Evolutionary conservation across 2,113 vertebrate species (phyloP), one percentile per base, ranked within the genome.

Genomic region (Mastomys coucha): DNA sequence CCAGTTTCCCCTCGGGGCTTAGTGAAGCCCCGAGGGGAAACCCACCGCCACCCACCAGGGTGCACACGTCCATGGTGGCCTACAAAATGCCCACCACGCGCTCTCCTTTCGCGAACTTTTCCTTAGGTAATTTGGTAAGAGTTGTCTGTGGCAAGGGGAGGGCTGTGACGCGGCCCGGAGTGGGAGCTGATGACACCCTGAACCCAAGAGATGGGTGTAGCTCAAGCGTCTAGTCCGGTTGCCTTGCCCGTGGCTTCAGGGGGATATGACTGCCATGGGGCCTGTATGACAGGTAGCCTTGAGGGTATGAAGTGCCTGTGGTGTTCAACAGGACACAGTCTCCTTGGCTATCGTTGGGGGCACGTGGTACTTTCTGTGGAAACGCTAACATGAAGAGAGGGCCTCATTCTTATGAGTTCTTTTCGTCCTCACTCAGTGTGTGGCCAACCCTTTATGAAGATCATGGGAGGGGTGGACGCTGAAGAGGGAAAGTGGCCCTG

Each of bases 401-500:
- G 36, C 72, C 82, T 56, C 58, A 42, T n/a, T 73, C 42, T 49
- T 76, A 33, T 45, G 88, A 89, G 88, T 10, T 31, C 75, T 81
- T 31, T 28, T 49, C 26, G 36, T 63, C 26, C 31, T 70, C 39
- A 4, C 28, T 33, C 63, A 96, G 78, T 16, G 33, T 97, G 92
- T 39, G 92, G 91, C 92, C 76, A 33, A 0, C 7, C 14, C 7
- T 5, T 84, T 3, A 12, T 36, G n/a, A 92, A 87, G 31, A 96
- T 96, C 31, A 0, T 95, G 5, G 95, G 93, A 16, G 97, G 94
- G 5, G 0, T 2, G 0, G 42, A 78, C 0, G 49, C 91, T 0
- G 0, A 22, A 0, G 63, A 56, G 0, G 96, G 96, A 3, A 84
- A 88, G 22, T 98, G 98, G 98, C 98, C 98, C 65, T 98, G 98